Conservation (phyloP, 2,797 vertebrate species). For the Tiaroga cobitis region DNA sequence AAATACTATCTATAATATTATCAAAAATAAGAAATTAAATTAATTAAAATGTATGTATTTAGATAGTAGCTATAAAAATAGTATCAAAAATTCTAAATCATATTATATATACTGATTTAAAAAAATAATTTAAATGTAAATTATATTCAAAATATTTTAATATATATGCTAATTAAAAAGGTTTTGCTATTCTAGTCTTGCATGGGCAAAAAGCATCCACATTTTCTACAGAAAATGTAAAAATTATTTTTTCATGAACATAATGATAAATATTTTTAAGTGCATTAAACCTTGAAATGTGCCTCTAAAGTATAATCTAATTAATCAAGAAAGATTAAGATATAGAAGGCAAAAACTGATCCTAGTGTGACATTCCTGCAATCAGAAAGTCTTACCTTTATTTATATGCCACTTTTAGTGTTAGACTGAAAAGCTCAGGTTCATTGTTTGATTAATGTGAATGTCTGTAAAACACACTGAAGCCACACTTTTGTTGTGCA, state of each 20-base stretch:
- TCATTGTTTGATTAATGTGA: neutral
- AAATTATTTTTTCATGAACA: neutral
- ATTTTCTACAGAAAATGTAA: neutral
- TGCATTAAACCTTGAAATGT: neutral
- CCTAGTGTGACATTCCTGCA: neutral
- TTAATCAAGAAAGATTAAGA: neutral
- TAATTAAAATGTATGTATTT: no score
- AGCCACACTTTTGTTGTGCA: neutral
- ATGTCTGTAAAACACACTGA: neutral
- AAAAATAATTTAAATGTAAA: neutral
- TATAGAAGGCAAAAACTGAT: neutral
- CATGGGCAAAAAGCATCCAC: no score
- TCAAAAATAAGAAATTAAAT: neutral
- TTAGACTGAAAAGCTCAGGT: neutral
- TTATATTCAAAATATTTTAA: neutral
- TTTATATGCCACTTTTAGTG: neutral
- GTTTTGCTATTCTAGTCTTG: no score
- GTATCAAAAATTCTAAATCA: no score
- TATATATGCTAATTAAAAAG: no score
- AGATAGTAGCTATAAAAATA: no score
- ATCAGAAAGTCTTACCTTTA: neutral
- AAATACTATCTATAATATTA: neutral
- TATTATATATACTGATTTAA: no score
- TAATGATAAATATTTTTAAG: neutral
- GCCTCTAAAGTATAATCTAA: neutral